phyloP scores from a whole-genome alignment of 1,140 invertebrate genomes.

The Laupala kohalensis region DNA sequence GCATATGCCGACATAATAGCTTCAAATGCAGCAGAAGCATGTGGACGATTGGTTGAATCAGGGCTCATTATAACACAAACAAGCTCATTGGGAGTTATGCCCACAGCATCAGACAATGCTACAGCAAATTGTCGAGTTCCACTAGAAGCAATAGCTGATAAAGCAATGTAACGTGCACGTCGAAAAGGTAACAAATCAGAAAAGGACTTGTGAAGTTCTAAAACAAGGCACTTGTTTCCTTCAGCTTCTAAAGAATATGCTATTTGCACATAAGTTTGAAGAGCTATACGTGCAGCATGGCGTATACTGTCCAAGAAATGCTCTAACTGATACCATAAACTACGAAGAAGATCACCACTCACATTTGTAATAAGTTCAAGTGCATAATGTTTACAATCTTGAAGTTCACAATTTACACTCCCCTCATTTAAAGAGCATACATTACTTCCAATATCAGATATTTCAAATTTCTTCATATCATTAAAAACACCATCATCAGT shows the following conservation, averaged over 20 bases:
- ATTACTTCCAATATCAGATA: no score
- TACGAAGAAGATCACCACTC: not conserved
- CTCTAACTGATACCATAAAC: not conserved
- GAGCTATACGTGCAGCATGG: not conserved
- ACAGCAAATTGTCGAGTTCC: not conserved
- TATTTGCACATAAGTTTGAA: not conserved
- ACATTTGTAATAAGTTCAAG: not conserved
- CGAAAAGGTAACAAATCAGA: not conserved
- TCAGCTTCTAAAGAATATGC: not conserved
- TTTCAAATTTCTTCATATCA: no score
- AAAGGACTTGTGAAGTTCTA: not conserved
- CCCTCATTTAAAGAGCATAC: not conserved
- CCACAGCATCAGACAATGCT: not conserved
- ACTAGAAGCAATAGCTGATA: not conserved
- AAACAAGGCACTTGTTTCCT: not conserved
- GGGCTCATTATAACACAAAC: not conserved
- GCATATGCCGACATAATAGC: not conserved
- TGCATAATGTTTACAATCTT: no score
- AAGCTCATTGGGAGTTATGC: not conserved
- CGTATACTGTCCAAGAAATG: not conserved
- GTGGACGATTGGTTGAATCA: no score
- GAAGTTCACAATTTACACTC: not conserved
- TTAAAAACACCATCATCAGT: not conserved
- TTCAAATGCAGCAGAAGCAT: not conserved
- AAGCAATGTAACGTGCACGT: not conserved